Conservation (phyloP, 2,888 invertebrate genomes). For the Xestia sexstrigata region DNA sequence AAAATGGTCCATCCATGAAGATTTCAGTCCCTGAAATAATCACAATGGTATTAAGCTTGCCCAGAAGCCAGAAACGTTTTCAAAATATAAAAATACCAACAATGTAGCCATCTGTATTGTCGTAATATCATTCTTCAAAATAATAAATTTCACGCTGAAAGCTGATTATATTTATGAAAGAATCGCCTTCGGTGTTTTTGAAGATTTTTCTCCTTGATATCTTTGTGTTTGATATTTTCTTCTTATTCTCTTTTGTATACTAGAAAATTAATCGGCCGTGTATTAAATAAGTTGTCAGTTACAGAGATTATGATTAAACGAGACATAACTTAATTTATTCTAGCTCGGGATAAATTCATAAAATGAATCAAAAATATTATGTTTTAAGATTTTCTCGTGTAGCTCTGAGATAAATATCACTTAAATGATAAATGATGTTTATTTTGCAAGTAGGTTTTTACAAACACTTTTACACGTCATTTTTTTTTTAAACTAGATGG, state of each 20-base stretch:
- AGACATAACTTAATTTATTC: slow-evolving; percentile 54
- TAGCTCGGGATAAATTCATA: slow-evolving; percentile 32
- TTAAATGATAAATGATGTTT: too few species aligned
- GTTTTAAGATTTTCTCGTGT: slow-evolving; percentile 31
- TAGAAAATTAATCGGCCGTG: slow-evolving; percentile 55
- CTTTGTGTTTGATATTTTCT: slow-evolving; percentile 53
- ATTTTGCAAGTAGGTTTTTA: too few species aligned
- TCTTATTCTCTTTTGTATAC: slow-evolving; percentile 47
- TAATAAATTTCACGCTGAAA: slow-evolving; percentile 32
- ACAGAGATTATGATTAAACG: slow-evolving; percentile 55
- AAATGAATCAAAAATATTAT: slow-evolving; percentile 44
- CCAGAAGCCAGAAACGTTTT: neutral
- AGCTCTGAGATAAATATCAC: slow-evolving; percentile 14
- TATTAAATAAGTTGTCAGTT: slow-evolving; percentile 63
- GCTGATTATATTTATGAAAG: slow-evolving; percentile 44
- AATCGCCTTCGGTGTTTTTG: slow-evolving; percentile 39
- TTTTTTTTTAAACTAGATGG: too few species aligned
- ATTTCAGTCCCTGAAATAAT: neutral
- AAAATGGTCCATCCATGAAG: neutral
- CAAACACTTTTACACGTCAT: too few species aligned
- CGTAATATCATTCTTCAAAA: slow-evolving; percentile 22
- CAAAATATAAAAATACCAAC: slow-evolving; percentile 1
- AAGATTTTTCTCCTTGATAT: slow-evolving; percentile 33
- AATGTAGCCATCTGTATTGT: slow-evolving; percentile 13
- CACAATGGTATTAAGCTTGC: neutral